Conservation (phyloP, 1,140 invertebrate species). For the Drosophila sp. region DNA sequence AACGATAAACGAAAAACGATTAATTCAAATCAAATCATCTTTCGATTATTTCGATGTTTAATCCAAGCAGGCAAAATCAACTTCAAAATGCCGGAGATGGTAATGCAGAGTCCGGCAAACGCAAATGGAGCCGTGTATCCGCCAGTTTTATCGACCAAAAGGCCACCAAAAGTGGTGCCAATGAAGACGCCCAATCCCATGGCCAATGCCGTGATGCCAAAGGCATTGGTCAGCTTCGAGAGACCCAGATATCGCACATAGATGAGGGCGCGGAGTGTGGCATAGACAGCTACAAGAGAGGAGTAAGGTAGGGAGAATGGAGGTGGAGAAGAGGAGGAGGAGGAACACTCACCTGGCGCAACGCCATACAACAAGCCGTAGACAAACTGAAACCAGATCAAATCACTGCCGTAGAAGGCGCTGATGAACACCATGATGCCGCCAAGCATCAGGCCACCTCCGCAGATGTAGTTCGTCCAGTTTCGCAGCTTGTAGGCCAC, state of each 20-base stretch:
- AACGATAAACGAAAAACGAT: too few relatives aligned
- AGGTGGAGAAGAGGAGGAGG: background rate
- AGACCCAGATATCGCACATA: constrained; percentile 75
- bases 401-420: constrained; percentile 65
- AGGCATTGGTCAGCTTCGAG: constrained; percentile 77
- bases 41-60: background rate
- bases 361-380: constrained; percentile 94
- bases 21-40: constrained; percentile 6
- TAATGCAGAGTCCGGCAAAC: constrained; percentile 70
- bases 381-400: constrained; percentile 88
- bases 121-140: constrained; percentile 53
- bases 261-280: constrained; percentile 71
- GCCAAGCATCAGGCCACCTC: constrained; percentile 66
- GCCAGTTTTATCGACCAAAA: constrained; percentile 37
- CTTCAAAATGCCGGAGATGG: constrained; percentile 56
- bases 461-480: constrained; percentile 64
- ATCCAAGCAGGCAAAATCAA: constrained; percentile 48
- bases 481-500: constrained; percentile 55
- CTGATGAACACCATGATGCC: constrained; percentile 56
- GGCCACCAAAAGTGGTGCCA: constrained; percentile 66
- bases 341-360: constrained; percentile 86
- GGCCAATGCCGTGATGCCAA: constrained; percentile 69
- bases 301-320: background rate
- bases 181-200: constrained; percentile 75
- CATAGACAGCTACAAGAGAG: constrained; percentile 58